Evolutionary conservation across 2,888 invertebrate genomes (phyloP).

Genomic region (Luperina nickerlii): DNA sequence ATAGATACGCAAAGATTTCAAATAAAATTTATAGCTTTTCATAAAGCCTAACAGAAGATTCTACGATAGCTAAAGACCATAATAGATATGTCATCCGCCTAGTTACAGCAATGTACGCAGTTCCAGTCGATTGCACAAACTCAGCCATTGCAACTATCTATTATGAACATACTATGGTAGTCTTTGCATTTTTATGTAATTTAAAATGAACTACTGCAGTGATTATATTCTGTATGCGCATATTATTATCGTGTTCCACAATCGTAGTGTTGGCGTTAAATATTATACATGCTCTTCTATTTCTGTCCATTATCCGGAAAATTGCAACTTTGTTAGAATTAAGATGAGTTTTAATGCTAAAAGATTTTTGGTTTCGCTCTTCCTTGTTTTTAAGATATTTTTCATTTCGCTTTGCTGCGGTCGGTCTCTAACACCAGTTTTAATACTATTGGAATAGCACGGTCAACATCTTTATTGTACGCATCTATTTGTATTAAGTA

Average conservation of each 20-base stretch:
- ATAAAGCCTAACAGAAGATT: neutral
- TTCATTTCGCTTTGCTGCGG: neutral
- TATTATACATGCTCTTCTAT: constrained; percentile 31
- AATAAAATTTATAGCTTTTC: neutral
- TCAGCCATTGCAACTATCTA: constrained; percentile 66
- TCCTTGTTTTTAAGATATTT: neutral
- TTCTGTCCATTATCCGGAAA: constrained; percentile 36
- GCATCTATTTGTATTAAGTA: neutral
- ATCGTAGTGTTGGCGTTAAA: constrained; percentile 45
- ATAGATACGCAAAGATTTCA: neutral
- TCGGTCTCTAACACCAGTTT: neutral
- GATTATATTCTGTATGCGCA: constrained; percentile 68
- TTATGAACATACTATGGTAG: constrained; percentile 49
- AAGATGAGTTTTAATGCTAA: constrained; percentile 18
- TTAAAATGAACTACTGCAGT: constrained; percentile 70
- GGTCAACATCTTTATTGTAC: neutral
- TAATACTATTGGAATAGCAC: neutral
- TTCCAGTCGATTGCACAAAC: constrained; percentile 68
- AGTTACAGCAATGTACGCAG: constrained; percentile 40
- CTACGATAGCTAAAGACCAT: neutral
- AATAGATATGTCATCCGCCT: constrained; percentile 24
- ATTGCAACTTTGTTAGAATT: constrained; percentile 47
- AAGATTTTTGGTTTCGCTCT: neutral
- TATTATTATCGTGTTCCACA: constrained; percentile 61
- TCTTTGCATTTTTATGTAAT: constrained; percentile 73